Conservation (phyloP, 2,888 invertebrate genomes). For the Cordilura impudica region DNA sequence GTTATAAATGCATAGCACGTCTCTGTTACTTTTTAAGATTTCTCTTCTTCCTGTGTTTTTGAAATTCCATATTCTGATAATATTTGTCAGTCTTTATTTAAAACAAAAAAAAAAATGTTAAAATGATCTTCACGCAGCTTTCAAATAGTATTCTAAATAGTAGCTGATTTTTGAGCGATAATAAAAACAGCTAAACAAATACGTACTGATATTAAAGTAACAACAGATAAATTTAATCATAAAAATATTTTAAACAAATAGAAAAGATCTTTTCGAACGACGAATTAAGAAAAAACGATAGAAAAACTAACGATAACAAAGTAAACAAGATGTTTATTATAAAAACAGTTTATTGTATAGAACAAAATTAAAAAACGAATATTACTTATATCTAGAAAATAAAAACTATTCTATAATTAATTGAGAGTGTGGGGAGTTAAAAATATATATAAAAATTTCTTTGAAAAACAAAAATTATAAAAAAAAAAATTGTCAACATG, state of each 20-base stretch:
- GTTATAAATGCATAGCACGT: slow-evolving; percentile 39
- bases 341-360: too few relatives aligned
- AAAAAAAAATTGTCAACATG: slow-evolving; percentile 78
- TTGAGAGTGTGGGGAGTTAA: slow-evolving; percentile 5
- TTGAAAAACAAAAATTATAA: background rate
- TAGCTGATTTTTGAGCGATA: background rate
- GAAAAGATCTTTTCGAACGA: background rate
- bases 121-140: slow-evolving; percentile 15
- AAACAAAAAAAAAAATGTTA: slow-evolving; percentile 14
- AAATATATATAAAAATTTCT: background rate
- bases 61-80: slow-evolving; percentile 14
- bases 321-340: background rate
- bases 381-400: background rate
- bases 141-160: background rate
- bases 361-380: background rate
- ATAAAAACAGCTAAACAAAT: too few relatives aligned
- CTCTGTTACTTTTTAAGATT: slow-evolving; percentile 12
- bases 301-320: background rate
- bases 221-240: background rate
- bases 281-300: background rate
- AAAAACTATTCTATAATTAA: background rate
- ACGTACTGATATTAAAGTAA: background rate
- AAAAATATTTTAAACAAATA: background rate
- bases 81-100: slow-evolving; percentile 14
- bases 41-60: slow-evolving; percentile 28